Percentiles rank a stretch among this genome's conserved stretches.
These are phyloP conservation scores for Thunnus thynnus DNA, from an alignment of 2,113 vertebrate species.

Conservation along the genomic window DNA sequence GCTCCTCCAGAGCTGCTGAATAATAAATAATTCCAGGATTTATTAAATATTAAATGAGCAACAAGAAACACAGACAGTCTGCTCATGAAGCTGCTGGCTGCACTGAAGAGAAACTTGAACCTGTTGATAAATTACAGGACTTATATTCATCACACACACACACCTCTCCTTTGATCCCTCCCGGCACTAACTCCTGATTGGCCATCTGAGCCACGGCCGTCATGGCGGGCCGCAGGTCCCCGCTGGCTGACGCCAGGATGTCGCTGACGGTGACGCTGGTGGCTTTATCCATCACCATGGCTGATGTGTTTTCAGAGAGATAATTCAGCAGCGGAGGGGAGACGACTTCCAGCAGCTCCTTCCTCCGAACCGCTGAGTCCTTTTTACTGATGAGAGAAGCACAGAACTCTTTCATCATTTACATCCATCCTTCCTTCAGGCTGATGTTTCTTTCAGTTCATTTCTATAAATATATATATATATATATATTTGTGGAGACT, in stretches of 20 bases:
- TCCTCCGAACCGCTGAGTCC: constrained; percentile 83
- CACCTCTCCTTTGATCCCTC: constrained; percentile 89
- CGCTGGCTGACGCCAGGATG: constrained; percentile 88
- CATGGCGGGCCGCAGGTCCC: constrained; percentile 90
- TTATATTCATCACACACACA: background rate
- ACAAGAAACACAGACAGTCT: no score
- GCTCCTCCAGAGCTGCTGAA: no score
- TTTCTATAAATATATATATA: no score
- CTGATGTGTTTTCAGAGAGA: constrained; percentile 84
- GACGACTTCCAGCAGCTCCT: constrained; percentile 91
- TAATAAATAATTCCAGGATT: no score
- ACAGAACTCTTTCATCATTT: background rate
- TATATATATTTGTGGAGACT: no score
- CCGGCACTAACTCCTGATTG: constrained; percentile 87
- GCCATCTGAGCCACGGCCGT: constrained; percentile 90
- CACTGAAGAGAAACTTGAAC: no score
- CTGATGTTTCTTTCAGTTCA: background rate
- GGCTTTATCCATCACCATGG: constrained; percentile 90
- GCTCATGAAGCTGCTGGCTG: no score
- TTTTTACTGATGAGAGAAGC: constrained; percentile 89
- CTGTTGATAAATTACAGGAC: no score
- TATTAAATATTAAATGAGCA: no score
- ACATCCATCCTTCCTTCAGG: no score
- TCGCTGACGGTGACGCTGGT: constrained; percentile 87
- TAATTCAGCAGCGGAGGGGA: constrained; percentile 89